A percentile compares a stretch with the other conserved stretches of the same genome.
Evolutionary conservation across 2,888 invertebrate species (phyloP).

Genomic region (Poecilus cupreus): DNA sequence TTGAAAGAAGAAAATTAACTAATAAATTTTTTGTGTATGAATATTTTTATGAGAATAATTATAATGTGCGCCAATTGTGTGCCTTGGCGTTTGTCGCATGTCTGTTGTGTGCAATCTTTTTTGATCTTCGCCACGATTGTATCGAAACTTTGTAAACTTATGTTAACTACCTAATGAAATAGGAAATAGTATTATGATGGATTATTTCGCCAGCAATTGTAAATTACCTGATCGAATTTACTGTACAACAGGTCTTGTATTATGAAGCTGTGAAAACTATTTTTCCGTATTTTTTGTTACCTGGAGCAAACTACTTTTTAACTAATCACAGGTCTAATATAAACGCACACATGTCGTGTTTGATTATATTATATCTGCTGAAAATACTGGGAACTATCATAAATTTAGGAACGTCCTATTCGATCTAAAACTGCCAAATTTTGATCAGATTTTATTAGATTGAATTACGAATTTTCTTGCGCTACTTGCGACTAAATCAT

Average conservation of each 20-base stretch:
- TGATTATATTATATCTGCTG: neutral
- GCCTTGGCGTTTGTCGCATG: slow-evolving; percentile 58
- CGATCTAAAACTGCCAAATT: slow-evolving; percentile 32
- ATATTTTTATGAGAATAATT: slow-evolving; percentile 57
- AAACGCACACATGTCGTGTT: neutral
- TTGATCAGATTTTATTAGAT: slow-evolving; percentile 12
- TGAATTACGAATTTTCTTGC: slow-evolving; percentile 20
- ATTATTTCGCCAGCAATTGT: slow-evolving; percentile 11
- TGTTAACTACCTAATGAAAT: slow-evolving; percentile 22
- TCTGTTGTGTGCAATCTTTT: slow-evolving; percentile 54
- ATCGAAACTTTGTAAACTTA: slow-evolving; percentile 45
- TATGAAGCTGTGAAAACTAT: neutral
- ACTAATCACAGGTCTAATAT: neutral
- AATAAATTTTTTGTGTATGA: slow-evolving; percentile 58
- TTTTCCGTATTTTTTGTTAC: slow-evolving; percentile 25
- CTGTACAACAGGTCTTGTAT: slow-evolving; percentile 7
- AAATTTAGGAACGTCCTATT: slow-evolving; percentile 41
- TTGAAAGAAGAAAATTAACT: slow-evolving; percentile 40
- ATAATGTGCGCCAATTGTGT: slow-evolving; percentile 50
- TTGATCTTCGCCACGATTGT: slow-evolving; percentile 52
- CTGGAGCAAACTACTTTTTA: slow-evolving; percentile 19
- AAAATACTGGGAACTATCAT: slow-evolving; percentile 12
- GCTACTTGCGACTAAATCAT: slow-evolving; percentile 3
- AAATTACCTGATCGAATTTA: slow-evolving; percentile 19
- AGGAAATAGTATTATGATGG: slow-evolving; percentile 12